phyloP scores from a whole-genome alignment of 2,888 invertebrate species.

The Galeopsomyia nigrocyanea region DNA sequence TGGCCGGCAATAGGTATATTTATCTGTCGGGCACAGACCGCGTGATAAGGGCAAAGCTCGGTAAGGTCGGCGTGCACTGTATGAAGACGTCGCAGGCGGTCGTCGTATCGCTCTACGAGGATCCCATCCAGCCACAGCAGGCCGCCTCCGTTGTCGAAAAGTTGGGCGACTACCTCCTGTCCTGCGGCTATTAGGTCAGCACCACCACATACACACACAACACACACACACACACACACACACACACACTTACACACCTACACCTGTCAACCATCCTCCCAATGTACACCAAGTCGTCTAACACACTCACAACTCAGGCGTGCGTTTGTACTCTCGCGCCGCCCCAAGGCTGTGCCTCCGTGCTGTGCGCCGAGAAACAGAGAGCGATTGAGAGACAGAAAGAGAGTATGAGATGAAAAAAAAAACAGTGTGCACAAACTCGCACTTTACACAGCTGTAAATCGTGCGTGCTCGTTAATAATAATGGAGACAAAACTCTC shows the following conservation, averaged over 20 bases:
- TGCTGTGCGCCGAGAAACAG: background rate
- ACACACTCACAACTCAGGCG: background rate
- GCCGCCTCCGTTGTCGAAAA: slow-evolving; percentile 97
- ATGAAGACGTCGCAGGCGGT: slow-evolving; percentile 97
- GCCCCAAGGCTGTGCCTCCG: slow-evolving; percentile 21
- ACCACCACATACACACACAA: slow-evolving; percentile 8
- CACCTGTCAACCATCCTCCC: no score
- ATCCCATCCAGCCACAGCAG: slow-evolving; percentile 96
- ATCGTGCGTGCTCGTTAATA: no score
- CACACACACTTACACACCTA: no score
- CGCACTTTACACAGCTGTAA: no score
- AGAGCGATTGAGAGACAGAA: no score
- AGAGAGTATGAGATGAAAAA: no score
- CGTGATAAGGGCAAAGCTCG: slow-evolving; percentile 93
- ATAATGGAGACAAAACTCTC: background rate
- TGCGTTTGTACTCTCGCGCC: slow-evolving; percentile 20
- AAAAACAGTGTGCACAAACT: no score
- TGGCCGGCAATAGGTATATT: slow-evolving; percentile 93
- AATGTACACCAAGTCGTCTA: no score
- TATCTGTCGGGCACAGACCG: slow-evolving; percentile 95
- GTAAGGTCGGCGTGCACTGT: slow-evolving; percentile 95
- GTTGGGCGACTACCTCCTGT: slow-evolving; percentile 96
- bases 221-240: background rate
- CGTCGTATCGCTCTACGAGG: slow-evolving; percentile 94
- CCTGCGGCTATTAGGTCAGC: slow-evolving; percentile 90